These are phyloP conservation scores for Regulus satrapa DNA, from an alignment of 2,113 vertebrate species.

Conservation along the genomic window DNA sequence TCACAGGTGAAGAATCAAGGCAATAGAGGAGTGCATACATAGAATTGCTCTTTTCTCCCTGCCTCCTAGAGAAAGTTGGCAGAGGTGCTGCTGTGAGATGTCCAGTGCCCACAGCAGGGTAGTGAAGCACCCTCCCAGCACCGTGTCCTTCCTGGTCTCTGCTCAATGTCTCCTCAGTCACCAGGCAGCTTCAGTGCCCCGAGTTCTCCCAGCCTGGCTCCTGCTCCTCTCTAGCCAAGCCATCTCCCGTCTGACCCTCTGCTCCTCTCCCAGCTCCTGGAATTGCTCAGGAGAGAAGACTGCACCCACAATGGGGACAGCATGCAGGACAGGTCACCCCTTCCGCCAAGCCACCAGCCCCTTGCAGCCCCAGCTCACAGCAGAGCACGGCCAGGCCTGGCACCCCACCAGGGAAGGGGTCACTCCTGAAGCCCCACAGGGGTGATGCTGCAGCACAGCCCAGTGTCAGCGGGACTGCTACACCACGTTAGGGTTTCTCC, in stretches of 20 bases:
- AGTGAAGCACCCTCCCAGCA: not conserved
- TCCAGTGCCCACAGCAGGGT: not conserved
- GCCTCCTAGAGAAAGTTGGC: not conserved
- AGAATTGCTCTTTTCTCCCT: not conserved
- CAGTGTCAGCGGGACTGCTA: rapidly evolving
- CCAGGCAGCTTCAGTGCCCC: rapidly evolving
- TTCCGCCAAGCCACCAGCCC: rapidly evolving
- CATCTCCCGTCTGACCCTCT: not conserved
- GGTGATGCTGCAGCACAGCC: rapidly evolving
- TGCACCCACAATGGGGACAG: not conserved
- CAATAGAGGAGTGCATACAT: not conserved
- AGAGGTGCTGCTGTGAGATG: not conserved
- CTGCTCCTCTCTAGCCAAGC: not conserved
- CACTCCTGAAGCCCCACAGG: rapidly evolving
- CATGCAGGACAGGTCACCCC: rapidly evolving
- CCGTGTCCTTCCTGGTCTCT: not conserved
- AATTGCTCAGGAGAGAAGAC: not conserved
- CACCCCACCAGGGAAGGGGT: not conserved
- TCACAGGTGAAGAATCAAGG: slow-evolving; percentile 18
- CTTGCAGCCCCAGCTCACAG: not conserved
- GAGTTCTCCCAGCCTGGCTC: not conserved
- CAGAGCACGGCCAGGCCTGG: not conserved
- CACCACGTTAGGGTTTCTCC: rapidly evolving
- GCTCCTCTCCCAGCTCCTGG: not conserved
- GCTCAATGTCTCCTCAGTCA: not conserved